Evolutionary conservation across 2,797 vertebrate species (phyloP), one percentile per base, ranked within the genome.

Genomic region (Anolis apletophallus): DNA sequence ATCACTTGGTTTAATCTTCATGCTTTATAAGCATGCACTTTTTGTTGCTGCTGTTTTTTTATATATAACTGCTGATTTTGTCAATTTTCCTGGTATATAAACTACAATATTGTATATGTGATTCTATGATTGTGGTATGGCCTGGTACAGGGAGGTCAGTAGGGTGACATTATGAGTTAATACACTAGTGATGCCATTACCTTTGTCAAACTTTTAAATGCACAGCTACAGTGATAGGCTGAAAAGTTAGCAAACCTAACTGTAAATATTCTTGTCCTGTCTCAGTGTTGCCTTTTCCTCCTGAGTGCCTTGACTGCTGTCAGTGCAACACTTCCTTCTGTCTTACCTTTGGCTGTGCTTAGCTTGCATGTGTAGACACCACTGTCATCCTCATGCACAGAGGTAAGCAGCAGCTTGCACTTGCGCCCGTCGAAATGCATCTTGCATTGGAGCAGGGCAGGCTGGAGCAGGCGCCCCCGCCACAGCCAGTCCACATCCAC

Each of bases 401-500:
- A 99, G 94, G 98, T 98, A 72, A 99, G 98, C 93, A 99, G 96
- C 90, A 99, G 96, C 64, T 98, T 97, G 91, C 98, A 99, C 84
- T 98, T 98, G 84, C 96, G 97, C 75, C 99, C 99, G 7, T 99
- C 98, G 84, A 99, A 99, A 95, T 99, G 98, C 99, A 99, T 99
- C 97, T 99, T 99, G 94, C 99, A 99, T 97, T 99, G 98, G 92
- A 99, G 98, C 94, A 99, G 94, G 0, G 99, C 98, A 0, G 99
- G 99, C 95, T 99, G 99, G 94, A 99, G 97, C 94, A 99, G 97
- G 92, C 98, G 98, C 83, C 98, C 98, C 21, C 97, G 97, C 9
- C 98, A 98, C 54, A 99, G 95, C 99, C 99, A 99, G 95, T 99
- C 99, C 88, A 99, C 98, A 17, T 99, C 99, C 57, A 98, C 97